Conservation (phyloP, 2,113 vertebrate species). For the Plecturocebus donacophilus region DNA sequence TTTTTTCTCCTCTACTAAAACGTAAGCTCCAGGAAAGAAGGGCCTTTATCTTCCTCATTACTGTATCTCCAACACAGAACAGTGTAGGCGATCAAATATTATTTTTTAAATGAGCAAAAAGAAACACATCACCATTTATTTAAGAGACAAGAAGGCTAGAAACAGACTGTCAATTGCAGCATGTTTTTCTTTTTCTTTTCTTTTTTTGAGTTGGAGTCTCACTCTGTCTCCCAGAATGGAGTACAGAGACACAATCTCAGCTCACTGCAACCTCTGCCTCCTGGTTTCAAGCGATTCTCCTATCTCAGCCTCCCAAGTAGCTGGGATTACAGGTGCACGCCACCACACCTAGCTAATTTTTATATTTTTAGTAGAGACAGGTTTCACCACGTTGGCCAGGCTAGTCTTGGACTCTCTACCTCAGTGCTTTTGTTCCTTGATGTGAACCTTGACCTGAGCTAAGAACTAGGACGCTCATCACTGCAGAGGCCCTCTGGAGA, state of each 20-base stretch:
- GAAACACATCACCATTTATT: not conserved
- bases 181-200: too few species aligned
- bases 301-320: too few species aligned
- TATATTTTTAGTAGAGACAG: too few species aligned
- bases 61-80: not conserved
- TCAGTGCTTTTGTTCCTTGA: not conserved
- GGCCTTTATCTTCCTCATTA: not conserved
- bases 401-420: too few species aligned
- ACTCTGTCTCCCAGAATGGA: too few species aligned
- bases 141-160: not conserved
- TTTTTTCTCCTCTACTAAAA: not conserved
- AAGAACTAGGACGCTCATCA: not conserved
- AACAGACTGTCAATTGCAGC: not conserved
- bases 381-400: too few species aligned
- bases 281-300: too few species aligned
- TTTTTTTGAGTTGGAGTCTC: not conserved
- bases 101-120: constrained; percentile 24
- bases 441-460: not conserved
- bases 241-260: too few species aligned
- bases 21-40: not conserved
- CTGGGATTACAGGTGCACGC: too few species aligned
- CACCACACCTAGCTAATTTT: too few species aligned
- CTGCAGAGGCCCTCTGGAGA: not conserved
- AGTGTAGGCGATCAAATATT: not conserved
- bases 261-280: too few species aligned